Percentiles rank a stretch among this genome's conserved stretches.
These are phyloP conservation scores for Trachythela sp. DNA, from an alignment of 64 coral and sea anemone genomes.

Conservation along the genomic window DNA sequence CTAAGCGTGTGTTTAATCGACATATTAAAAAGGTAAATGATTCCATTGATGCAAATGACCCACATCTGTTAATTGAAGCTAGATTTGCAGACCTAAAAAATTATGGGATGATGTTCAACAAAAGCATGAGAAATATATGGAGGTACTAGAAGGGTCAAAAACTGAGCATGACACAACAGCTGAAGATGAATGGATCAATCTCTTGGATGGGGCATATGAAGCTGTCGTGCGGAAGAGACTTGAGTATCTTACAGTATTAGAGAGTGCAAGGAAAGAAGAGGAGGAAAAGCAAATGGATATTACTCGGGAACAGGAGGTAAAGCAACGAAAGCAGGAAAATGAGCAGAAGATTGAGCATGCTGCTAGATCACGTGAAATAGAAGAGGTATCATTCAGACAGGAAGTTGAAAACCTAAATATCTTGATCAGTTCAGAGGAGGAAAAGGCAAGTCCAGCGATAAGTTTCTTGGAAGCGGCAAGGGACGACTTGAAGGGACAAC, in stretches of 20 bases:
- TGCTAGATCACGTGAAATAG: not conserved
- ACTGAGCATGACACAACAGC: not conserved
- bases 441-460: too few species aligned
- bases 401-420: too few species aligned
- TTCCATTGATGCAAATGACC: too few species aligned
- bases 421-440: too few species aligned
- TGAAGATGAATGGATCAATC: not conserved
- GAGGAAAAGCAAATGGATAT: not conserved
- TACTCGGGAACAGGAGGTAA: not conserved
- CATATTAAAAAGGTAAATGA: too few species aligned
- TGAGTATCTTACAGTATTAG: not conserved
- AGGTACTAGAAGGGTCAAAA: not conserved
- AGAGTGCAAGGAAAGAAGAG: not conserved
- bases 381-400: not conserved
- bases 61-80: too few species aligned
- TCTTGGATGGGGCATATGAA: not conserved
- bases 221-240: not conserved
- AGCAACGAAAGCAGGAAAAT: not conserved
- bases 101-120: constrained; percentile 6
- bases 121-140: not conserved
- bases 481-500: too few species aligned
- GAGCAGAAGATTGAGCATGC: not conserved
- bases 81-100: too few species aligned
- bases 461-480: too few species aligned
- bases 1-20: too few species aligned